These are phyloP conservation scores for Allobates femoralis DNA, from an alignment of 2,797 vertebrate species.

Conservation along the genomic window DNA sequence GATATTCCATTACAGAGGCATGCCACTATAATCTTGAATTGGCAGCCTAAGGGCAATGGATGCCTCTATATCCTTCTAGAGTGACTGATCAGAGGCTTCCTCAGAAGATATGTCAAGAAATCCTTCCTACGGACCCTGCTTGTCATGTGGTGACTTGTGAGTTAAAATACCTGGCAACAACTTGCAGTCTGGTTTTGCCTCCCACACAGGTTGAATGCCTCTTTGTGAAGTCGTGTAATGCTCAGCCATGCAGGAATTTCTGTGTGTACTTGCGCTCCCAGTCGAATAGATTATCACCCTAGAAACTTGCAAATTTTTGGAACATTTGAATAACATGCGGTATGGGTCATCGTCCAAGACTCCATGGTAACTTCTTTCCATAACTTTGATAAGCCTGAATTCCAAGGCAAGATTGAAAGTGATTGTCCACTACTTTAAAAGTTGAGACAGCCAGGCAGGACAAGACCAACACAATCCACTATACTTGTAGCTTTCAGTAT, in stretches of 20 bases:
- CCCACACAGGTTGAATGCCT: constrained; percentile 43
- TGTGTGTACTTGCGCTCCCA: constrained; percentile 21
- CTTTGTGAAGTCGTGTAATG: constrained; percentile 26
- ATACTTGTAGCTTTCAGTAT: no score
- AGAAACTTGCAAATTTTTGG: constrained; percentile 50
- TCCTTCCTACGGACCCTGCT: not conserved
- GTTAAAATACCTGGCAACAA: constrained; percentile 46
- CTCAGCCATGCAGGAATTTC: constrained; percentile 47
- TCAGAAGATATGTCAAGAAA: not conserved
- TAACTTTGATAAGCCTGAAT: no score
- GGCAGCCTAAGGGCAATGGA: no score
- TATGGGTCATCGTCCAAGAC: not conserved
- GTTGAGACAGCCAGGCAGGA: no score
- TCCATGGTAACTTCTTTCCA: constrained; percentile 30
- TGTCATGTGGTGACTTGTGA: not conserved
- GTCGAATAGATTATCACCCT: constrained; percentile 48
- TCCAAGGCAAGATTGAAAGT: no score
- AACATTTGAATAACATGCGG: constrained; percentile 42
- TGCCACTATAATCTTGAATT: no score
- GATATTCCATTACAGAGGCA: no score
- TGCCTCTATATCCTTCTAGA: no score
- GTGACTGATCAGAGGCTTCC: no score
- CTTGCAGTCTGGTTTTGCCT: not conserved
- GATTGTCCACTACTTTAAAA: no score
- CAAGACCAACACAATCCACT: no score